A percentile compares a stretch with the other conserved stretches of the same genome.
phyloP scores from a whole-genome alignment of 1,140 invertebrate genomes.

The Chironomus striatipennis region DNA sequence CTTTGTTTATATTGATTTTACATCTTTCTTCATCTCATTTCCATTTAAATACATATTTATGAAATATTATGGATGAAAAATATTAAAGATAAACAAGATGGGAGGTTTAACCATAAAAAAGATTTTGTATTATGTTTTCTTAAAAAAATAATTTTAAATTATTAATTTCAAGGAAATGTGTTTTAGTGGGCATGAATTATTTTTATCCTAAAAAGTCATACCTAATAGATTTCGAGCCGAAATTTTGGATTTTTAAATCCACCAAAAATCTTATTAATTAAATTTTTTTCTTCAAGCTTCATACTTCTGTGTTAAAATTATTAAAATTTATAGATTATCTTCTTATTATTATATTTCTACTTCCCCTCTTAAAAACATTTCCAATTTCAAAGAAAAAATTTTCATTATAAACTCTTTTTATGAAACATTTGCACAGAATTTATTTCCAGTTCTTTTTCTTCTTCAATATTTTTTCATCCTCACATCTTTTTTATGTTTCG shows the following conservation, averaged over 20 bases:
- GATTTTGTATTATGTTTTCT: too few relatives aligned
- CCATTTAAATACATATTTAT: neutral
- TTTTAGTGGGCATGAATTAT: too few relatives aligned
- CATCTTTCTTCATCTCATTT: neutral
- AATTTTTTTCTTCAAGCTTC: too few relatives aligned
- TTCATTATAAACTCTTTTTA: slow-evolving; percentile 14
- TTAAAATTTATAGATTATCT: slow-evolving; percentile 9
- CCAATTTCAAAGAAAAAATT: neutral
- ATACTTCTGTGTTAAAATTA: neutral
- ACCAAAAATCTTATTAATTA: too few relatives aligned
- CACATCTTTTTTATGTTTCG: neutral
- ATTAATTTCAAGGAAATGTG: too few relatives aligned
- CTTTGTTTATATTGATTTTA: neutral
- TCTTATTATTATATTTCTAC: neutral
- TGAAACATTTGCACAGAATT: neutral
- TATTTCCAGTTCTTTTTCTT: neutral
- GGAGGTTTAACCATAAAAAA: neutral
- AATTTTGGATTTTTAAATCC: too few relatives aligned
- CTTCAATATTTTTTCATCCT: neutral
- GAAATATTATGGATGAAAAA: neutral
- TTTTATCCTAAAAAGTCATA: too few relatives aligned
- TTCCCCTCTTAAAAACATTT: neutral
- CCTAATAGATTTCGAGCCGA: too few relatives aligned
- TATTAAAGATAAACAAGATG: neutral
- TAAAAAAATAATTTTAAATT: too few relatives aligned